phyloP scores from a whole-genome alignment of 1,140 invertebrate species.

The Acromyrmex heyeri region DNA sequence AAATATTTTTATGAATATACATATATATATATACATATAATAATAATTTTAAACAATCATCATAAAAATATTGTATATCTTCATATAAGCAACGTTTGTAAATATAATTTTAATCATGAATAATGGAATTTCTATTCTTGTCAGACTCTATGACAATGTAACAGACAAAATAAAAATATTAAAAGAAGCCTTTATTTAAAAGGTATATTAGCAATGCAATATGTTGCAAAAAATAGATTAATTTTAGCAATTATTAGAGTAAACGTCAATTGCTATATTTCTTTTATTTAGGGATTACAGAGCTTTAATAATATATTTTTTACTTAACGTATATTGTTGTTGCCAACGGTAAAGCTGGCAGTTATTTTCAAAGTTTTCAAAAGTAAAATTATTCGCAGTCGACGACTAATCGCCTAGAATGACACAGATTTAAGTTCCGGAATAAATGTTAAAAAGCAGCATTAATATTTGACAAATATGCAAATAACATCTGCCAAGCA shows the following conservation, averaged over 20 bases:
- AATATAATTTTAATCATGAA: neutral
- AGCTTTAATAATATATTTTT: conserved; percentile 19
- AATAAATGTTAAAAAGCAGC: neutral
- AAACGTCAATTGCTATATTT: conserved; percentile 32
- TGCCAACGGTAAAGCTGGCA: conserved; percentile 32
- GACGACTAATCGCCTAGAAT: conserved; percentile 8
- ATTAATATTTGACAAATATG: conserved; percentile 5
- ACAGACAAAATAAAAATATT: conserved; percentile 12
- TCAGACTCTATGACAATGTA: conserved; percentile 7
- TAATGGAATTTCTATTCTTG: conserved; percentile 12
- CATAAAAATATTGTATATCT: neutral
- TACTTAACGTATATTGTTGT: conserved; percentile 23
- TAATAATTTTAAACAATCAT: conserved; percentile 3
- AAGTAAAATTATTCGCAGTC: neutral
- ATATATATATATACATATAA: neutral
- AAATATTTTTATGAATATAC: neutral
- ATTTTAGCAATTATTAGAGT: conserved; percentile 32
- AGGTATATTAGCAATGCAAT: conserved; percentile 13
- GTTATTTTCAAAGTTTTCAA: conserved; percentile 13
- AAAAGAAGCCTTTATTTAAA: conserved; percentile 10
- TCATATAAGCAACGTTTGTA: neutral
- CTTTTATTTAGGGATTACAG: conserved; percentile 27
- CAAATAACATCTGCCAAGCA: neutral
- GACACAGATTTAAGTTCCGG: neutral
- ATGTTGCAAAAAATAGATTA: conserved; percentile 13